Evolutionary conservation across 2,888 invertebrate species (phyloP).

Genomic region (Hyposoter didymator): DNA sequence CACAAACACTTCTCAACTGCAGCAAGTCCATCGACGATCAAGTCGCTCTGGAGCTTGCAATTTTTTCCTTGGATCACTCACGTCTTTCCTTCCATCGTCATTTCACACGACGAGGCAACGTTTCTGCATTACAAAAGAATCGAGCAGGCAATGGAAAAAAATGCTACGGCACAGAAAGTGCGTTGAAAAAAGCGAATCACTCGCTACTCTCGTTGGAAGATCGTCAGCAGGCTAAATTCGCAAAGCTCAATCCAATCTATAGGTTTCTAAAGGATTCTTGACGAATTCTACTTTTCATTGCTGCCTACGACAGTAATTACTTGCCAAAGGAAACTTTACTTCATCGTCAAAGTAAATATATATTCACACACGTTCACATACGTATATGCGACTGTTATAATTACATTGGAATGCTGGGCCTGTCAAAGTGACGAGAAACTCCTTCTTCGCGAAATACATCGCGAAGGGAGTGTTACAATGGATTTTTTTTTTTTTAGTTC

Average conservation of each 20-base stretch:
- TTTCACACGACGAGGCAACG: not conserved
- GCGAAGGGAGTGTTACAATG: conserved; percentile 4
- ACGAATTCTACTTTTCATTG: conserved; percentile 15
- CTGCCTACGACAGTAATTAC: too few species aligned
- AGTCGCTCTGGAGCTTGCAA: conserved; percentile 46
- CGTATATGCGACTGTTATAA: not conserved
- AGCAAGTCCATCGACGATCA: conserved; percentile 50
- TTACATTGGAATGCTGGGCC: not conserved
- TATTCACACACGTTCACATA: too few species aligned
- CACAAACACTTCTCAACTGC: conserved; percentile 40
- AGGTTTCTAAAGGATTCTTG: not conserved
- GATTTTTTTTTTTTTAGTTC: conserved; percentile 23
- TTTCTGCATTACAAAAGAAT: not conserved
- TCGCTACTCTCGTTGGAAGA: not conserved
- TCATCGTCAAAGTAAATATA: not conserved
- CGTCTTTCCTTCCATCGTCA: not conserved
- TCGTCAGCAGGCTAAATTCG: not conserved
- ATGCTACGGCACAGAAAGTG: not conserved
- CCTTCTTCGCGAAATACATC: conserved; percentile 7
- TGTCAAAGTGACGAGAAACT: conserved; percentile 46
- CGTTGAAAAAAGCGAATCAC: not conserved
- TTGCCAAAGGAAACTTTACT: conserved; percentile 4
- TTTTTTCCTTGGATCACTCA: conserved; percentile 46
- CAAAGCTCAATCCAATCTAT: not conserved
- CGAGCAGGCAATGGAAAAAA: not conserved